Base-by-base conservation (phyloP, 2,113 vertebrate genomes). In the Blennius ocellaris region DNA sequence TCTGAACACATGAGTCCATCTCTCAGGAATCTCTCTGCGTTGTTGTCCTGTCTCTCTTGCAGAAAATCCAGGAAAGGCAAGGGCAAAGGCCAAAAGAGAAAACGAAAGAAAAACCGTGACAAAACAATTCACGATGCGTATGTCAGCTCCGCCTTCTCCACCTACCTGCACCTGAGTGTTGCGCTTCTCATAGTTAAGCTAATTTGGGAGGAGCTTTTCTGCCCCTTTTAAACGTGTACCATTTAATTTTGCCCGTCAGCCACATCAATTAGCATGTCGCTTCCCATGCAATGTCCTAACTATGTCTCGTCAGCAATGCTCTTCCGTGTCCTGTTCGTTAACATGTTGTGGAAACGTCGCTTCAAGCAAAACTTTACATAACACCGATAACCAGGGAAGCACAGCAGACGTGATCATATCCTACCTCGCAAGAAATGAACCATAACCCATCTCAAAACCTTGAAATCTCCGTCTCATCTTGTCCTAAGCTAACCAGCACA, bases 81-180 rank as follows among this genome's bases (percentile, higher is more conserved):
- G 93, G 95, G 95, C 77, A 97, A 97, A 96, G 96, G 96, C 94
- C 96, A 94, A 96, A 98, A 97, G 94, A 94, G 96, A 96, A 98
- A 97, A 93, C 95, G 95, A 97, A 98, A 97, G 96, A 97, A 97
- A 98, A 96, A 94, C 94, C 94, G 95, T 83, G 96, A 96, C 94
- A 96, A 96, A 95, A 94, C 91, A 92, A 90, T 84, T 88, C 93
- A 83, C 86, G 96, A 95, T 93, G 94, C 94, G 97, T 99, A 99
- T 91, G 97, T 97, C 96, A 97, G 96, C 92, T 93, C 92, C 54
- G 93, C 90, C 90, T 93, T 92, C 89, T 91, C 92, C 86, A 90
- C 91, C 74, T 90, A 90, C 83, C 88, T 93, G 87, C 93, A 93
- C 85, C 85, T 93, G 89, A 94, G 91, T 92, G 84, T 93, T 76